Base-by-base conservation (phyloP, 2,888 invertebrate species). In the Lapara coniferarum region DNA sequence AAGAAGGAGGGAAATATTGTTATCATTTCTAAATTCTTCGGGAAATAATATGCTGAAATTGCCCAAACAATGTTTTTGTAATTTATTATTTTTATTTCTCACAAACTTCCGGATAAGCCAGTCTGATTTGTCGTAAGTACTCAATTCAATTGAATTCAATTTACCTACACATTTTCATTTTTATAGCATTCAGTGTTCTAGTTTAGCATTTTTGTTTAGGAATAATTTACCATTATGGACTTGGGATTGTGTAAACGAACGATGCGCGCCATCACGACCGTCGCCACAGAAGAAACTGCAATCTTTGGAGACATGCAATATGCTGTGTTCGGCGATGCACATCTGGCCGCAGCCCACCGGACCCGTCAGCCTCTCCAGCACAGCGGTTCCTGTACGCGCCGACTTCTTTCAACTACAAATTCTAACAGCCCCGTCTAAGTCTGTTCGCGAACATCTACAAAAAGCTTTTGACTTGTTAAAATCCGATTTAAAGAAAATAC, bases 271-370 rank as follows among this genome's bases (percentile, higher is more conserved):
- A 14, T 72, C 81, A 58, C 85, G 85, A 76, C 81, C 85, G 71
- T 76, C 80, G 3, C 78, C 85, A 53, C 81, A 81, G 37, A 77
- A 71, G 76, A 87, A 79, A 79, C 92, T 91, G 76, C 95, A 92
- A 73, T 95, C 96, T 13, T 89, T 96, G 75, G 93, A 95, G 71
- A 96, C 96, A 37, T 97, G 97, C 85, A 95, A 95, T 74, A 96
- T 97, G 95, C 90, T 96, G 10, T 97, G 97, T 85, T 95, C 96
- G 12, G 92, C 95, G 53, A 91, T 94, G 69, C 95, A 96, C 75
- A 93, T 97, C 14, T 97, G 97, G 97, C 97, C 97, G 10, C 95
- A 95, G 82, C 97, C 97, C 30, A 96, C 96, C 4, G 95, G 96
- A 0, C 94, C 94, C 66, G 94, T 96, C 7, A 91, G 94, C 56